Evolutionary conservation across 1,140 invertebrate genomes (phyloP), one percentile per base, ranked within the genome.

Genomic region (Drosophila nigrodunni): DNA sequence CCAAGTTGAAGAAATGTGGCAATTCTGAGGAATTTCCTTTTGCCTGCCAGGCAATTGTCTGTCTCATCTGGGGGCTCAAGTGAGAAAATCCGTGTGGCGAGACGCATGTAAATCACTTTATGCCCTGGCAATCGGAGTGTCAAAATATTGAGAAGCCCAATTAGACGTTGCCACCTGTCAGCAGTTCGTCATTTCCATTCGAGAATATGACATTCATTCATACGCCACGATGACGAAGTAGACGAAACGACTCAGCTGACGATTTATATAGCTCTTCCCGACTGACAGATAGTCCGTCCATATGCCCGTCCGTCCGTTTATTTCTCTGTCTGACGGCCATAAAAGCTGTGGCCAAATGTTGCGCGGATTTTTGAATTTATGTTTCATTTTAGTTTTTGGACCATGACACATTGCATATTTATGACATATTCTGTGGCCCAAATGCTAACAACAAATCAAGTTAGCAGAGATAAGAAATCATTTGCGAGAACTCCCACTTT

Each of bases 111-210:
- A 81, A 79, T 81, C 79, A 79, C 65, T 72, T 81, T 58, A 66
- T 72, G 59, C 62, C 59, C 41, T 62, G 58, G 60, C 69, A 74
- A 78, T 61, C 49, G 55, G 71, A 72, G 87, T 90, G 86, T 91
- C 81, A 90, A 80, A 90, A 86, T 88, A 92, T 86, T 88, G 89
- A 83, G 82, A 92, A 89, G 90, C 85, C 91, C 91, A 92, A 92
- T 92, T 92, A 92, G 80, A 92, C 74, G 78, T 76, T 81, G 82
- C 85, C 91, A 92, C 91, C 91, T 92, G 91, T 92, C 91, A 92
- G 91, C 91, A 92, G 91, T 92, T 92, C 91, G 91, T 92, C 91
- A 92, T 91, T 64, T 87, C 71, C 75, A 77, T 73, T 75, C 70
- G 73, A 65, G 82, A 91, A 82, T 90, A 87, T 89, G 85, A 90